A percentile compares a stretch with the other conserved stretches of the same genome.
Conservation (phyloP, 2,113 vertebrate genomes). For the Motacilla alba region DNA sequence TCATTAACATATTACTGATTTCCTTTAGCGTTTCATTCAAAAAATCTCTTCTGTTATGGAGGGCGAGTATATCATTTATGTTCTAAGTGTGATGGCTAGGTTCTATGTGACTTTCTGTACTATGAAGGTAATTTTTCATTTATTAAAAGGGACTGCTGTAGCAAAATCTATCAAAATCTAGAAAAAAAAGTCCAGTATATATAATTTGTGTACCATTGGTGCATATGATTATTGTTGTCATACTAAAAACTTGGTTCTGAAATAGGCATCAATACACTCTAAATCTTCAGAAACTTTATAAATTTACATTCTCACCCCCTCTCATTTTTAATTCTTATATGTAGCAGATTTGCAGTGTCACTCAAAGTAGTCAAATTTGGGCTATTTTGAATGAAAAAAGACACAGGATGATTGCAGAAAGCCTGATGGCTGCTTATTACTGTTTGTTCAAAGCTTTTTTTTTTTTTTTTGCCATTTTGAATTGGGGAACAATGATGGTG, state of each 20-base stretch:
- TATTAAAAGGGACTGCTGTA: neutral
- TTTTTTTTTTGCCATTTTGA: neutral
- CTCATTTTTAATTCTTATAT: neutral
- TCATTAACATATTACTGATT: neutral
- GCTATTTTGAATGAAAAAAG: neutral
- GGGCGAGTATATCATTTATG: neutral
- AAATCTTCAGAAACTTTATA: neutral
- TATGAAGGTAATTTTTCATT: neutral
- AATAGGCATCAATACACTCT: neutral
- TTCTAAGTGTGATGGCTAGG: neutral
- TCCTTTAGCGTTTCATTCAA: neutral
- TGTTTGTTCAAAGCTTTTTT: neutral
- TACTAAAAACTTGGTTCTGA: neutral
- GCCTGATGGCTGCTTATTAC: neutral
- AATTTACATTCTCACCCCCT: rapidly evolving
- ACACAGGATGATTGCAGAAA: neutral
- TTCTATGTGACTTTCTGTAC: neutral
- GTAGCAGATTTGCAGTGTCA: neutral
- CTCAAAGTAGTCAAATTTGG: neutral
- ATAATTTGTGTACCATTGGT: neutral
- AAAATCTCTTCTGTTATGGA: neutral
- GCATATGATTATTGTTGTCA: neutral
- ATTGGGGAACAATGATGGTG: rapidly evolving
- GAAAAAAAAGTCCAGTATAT: neutral
- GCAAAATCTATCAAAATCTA: neutral